Percentiles rank a stretch among this genome's conserved stretches.
Conservation (phyloP, 2,113 vertebrate genomes). For the Carollia perspicillata region DNA sequence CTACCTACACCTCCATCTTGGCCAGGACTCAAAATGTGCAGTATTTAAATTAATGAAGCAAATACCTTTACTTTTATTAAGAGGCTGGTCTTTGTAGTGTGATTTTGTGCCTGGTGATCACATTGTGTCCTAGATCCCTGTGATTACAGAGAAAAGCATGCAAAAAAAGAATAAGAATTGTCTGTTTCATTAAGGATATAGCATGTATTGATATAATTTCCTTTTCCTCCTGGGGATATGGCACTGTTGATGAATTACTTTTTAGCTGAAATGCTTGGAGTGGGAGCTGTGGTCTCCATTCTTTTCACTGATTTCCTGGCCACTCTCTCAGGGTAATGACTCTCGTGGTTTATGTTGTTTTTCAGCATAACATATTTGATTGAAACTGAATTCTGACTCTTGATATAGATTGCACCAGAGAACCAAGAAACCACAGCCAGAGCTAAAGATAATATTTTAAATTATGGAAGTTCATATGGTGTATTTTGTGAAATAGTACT, state of each 20-base stretch:
- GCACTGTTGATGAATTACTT: neutral
- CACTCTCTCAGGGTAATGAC: neutral
- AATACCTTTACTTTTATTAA: neutral
- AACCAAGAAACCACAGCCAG: neutral
- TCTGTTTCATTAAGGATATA: slow-evolving; percentile 24
- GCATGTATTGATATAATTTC: neutral
- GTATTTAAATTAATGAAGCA: slow-evolving; percentile 14
- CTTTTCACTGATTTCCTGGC: neutral
- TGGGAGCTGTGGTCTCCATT: neutral
- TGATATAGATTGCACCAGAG: neutral
- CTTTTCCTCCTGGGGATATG: neutral
- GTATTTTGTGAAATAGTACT: slow-evolving; percentile 35
- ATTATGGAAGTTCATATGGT: neutral
- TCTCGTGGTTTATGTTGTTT: neutral
- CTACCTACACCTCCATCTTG: no score
- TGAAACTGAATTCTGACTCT: neutral
- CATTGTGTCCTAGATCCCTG: neutral
- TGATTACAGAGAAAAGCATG: neutral
- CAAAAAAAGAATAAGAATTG: neutral
- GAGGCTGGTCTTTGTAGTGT: neutral
- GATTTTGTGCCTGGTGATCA: slow-evolving; percentile 2
- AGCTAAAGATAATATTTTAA: neutral
- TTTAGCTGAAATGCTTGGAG: neutral
- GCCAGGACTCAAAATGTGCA: neutral
- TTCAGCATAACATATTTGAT: neutral